phyloP scores from a whole-genome alignment of 1,140 invertebrate species.

The Drosophila obscura region DNA sequence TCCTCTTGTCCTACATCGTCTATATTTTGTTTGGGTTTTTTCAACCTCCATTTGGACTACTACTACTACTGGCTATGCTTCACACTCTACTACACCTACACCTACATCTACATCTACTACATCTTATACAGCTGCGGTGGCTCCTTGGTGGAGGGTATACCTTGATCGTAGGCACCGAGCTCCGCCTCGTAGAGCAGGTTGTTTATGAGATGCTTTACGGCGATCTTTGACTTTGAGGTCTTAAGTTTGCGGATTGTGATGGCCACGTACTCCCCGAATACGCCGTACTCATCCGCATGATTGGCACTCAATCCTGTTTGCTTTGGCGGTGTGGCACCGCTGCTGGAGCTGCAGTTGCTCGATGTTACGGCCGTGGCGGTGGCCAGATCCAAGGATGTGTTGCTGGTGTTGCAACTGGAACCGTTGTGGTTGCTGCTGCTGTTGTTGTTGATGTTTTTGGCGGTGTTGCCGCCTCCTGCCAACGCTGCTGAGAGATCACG shows the following conservation, averaged over 20 bases:
- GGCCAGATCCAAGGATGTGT: slow-evolving; percentile 47
- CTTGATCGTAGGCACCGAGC: slow-evolving; percentile 80
- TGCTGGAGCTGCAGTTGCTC: slow-evolving; percentile 46
- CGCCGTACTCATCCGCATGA: slow-evolving; percentile 77
- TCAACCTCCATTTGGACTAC: not conserved
- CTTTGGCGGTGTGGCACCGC: slow-evolving; percentile 47
- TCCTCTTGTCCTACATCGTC: not conserved
- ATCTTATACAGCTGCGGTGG: slow-evolving; percentile 81
- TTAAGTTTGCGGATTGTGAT: slow-evolving; percentile 82
- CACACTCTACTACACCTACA: slow-evolving; percentile 8
- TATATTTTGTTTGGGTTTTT: not conserved
- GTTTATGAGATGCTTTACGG: slow-evolving; percentile 80
- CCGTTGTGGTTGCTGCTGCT: slow-evolving; percentile 22
- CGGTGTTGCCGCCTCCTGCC: slow-evolving; percentile 37
- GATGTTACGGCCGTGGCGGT: slow-evolving; percentile 29
- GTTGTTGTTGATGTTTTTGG: slow-evolving; percentile 24
- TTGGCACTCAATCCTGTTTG: slow-evolving; percentile 37
- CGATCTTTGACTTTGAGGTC: slow-evolving; percentile 79
- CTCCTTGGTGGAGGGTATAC: slow-evolving; percentile 77
- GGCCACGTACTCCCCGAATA: slow-evolving; percentile 81
- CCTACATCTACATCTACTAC: slow-evolving; percentile 37
- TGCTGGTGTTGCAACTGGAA: slow-evolving; percentile 21
- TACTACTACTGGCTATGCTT: no score
- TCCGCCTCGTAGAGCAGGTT: slow-evolving; percentile 80
- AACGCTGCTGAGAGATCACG: slow-evolving; percentile 73